Base-by-base conservation (phyloP, 2,888 invertebrate species). In the Caenorhabditis becei region DNA sequence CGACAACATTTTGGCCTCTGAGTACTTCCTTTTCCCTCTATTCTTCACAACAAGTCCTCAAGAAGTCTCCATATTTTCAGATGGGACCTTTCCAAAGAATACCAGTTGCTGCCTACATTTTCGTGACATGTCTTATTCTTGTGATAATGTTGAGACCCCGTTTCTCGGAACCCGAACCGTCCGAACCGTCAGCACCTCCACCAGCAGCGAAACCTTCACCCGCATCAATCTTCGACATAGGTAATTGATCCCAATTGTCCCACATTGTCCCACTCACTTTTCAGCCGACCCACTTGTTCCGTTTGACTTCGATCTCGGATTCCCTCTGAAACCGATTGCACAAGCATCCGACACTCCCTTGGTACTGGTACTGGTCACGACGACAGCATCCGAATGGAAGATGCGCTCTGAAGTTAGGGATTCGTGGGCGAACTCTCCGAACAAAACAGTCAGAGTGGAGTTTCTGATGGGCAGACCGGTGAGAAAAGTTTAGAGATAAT, bases 391-490 rank as follows among this genome's bases (percentile, higher is more conserved):
- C 10, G 86, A 86, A 47, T 28, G 16, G 16, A 3, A 56, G 11
- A 65, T 82, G 59, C 71, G 86, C 7, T 35, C 74, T 16, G 49
- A 69, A 47, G 77, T 86, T 2, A 47, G 86, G 23, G 20, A 20
- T 18, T 81, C 82, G 16, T 86, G 86, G 86, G 86, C 75, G 0
- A 80, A 83, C 44, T 61, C 54, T 10, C 23, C 79, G 10, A 47
- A 72, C 26, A 61, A 62, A 14, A 72, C 58, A 10, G 82, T 83
- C 11, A 8, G 58, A 18, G 79, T 86, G 3, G 62, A 84, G 28
- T 86, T 86, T 49, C 49, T 86, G 24, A 62, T 86, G 37, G 86
- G 84, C 1, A 65, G 56, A 44, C 72, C 79, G 28, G 83, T 82
- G 23, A 63, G 62, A 16, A 41, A 14, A 16, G 41, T 32, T 5